These are phyloP conservation scores for Cassiopea xamachana DNA, from an alignment of 30 jellyfish, hydroid and myxozoan genomes.

Conservation along the genomic window DNA sequence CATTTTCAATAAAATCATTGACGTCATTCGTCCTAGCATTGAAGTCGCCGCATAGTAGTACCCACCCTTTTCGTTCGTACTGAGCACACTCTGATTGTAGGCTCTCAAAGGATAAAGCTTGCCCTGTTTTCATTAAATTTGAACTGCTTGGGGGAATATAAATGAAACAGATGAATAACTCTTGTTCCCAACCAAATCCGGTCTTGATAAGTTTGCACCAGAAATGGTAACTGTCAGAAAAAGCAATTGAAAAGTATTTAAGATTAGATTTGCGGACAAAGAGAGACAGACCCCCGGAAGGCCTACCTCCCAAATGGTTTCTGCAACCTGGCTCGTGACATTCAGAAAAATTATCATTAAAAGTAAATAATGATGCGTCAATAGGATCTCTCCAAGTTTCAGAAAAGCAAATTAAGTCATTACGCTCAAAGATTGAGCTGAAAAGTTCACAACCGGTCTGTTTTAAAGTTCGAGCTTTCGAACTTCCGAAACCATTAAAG, in stretches of 20 bases:
- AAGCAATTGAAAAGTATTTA: slow-evolving; percentile 3
- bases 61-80: background rate
- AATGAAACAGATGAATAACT: slow-evolving; percentile 28
- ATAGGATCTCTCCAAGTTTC: slow-evolving; percentile 51
- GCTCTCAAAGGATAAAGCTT: slow-evolving; percentile 30
- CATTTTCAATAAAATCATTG: too few species aligned
- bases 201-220: slow-evolving; percentile 36
- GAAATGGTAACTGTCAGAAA: slow-evolving; percentile 19
- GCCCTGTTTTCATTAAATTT: slow-evolving; percentile 25
- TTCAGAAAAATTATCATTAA: slow-evolving; percentile 18
- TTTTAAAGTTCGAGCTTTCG: background rate
- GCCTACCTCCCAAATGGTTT: slow-evolving; percentile 25
- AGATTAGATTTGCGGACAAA: slow-evolving; percentile 18
- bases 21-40: too few species aligned
- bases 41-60: too few species aligned
- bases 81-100: slow-evolving; percentile 51
- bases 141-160: slow-evolving; percentile 52
- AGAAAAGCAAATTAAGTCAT: slow-evolving; percentile 42
- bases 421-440: background rate
- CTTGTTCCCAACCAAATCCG: slow-evolving; percentile 7
- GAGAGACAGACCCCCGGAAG: slow-evolving; percentile 54
- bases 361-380: background rate
- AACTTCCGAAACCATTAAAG: slow-evolving; percentile 30
- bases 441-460: slow-evolving; percentile 16
- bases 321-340: slow-evolving; percentile 23